Evolutionary conservation across 2,797 vertebrate species (phyloP), one percentile per base, ranked within the genome.

Genomic region (Sebastes wilsoni): DNA sequence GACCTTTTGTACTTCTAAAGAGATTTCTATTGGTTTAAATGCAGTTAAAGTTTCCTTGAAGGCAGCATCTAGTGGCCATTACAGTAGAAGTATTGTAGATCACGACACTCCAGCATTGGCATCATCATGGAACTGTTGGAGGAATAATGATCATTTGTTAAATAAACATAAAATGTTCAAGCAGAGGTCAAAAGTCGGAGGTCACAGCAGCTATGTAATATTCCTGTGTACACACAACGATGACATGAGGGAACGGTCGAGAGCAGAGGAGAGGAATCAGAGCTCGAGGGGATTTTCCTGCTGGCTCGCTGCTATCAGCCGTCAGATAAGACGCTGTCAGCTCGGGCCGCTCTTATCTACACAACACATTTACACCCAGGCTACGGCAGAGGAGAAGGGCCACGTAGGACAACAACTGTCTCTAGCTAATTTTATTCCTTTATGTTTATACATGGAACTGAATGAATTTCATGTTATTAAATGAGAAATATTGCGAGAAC

Each of bases 301-400:
- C 70, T 30, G 69, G 32, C 70, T 61, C 11, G 10, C 64, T 8
- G 52, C 79, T 89, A 91, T 91, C 90, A 61, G 79, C 65, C 32
- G 66, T 79, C 59, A 71, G 91, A 91, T 91, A 89, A 89, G 75
- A 82, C 18, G 58, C 83, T 87, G 89, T 91, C 88, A 87, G 81
- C 89, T 86, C 60, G 5, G 62, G 62, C 60, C 0, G 6, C 77
- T 66, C 75, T 88, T 92, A 92, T 92, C 91, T 86, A n/a, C 56
- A 64, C 83, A 60, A 74, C 91, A 91, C 91, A 87, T 92, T 92
- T 86, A 90, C 91, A 87, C 84, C 80, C 77, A 16, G 16, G n/a
- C 64, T 69, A 66, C 6, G 16, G 69, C 65, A 55, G 75, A 38
- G 65, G 72, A 79, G 72, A 66, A 65, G 72, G 62, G 32, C 69